A percentile compares a stretch with the other conserved stretches of the same genome.
These are phyloP conservation scores for Melitaea athalia DNA, from an alignment of 2,888 invertebrate genomes.

Conservation along the genomic window DNA sequence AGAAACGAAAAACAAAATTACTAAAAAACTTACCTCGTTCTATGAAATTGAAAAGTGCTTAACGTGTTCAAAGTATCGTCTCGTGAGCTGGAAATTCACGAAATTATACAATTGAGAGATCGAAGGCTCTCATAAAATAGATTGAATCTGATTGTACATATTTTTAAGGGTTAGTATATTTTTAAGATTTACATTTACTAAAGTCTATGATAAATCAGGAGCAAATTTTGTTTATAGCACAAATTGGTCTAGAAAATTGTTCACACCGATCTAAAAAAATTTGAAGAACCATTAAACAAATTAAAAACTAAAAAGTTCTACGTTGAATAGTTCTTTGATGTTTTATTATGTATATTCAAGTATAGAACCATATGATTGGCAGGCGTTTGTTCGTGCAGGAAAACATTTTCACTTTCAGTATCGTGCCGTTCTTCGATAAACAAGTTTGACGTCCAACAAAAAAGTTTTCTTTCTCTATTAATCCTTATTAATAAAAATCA, in stretches of 20 bases:
- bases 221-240: no score
- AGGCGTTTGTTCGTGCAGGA: constrained; percentile 38
- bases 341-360: constrained; percentile 5
- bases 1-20: constrained; percentile 23
- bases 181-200: no score
- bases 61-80: constrained; percentile 11
- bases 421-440: constrained; percentile 30
- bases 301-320: neutral
- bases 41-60: constrained; percentile 27
- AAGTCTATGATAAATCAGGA: no score
- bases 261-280: no score
- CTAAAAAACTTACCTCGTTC: constrained; percentile 28
- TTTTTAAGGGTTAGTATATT: neutral
- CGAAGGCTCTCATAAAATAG: constrained; percentile 17
- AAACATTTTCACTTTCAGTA: constrained; percentile 29
- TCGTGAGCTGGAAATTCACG: constrained; percentile 22
- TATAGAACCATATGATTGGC: constrained; percentile 36
- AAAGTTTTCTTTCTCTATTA: constrained; percentile 15
- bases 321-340: neutral
- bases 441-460: constrained; percentile 26
- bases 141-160: neutral
- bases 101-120: constrained; percentile 23
- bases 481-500: constrained; percentile 28
- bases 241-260: no score
- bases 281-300: neutral